A percentile compares a stretch with the other conserved stretches of the same genome.
Evolutionary conservation across 2,888 invertebrate genomes (phyloP).

Genomic region (Nomada ferruginata): DNA sequence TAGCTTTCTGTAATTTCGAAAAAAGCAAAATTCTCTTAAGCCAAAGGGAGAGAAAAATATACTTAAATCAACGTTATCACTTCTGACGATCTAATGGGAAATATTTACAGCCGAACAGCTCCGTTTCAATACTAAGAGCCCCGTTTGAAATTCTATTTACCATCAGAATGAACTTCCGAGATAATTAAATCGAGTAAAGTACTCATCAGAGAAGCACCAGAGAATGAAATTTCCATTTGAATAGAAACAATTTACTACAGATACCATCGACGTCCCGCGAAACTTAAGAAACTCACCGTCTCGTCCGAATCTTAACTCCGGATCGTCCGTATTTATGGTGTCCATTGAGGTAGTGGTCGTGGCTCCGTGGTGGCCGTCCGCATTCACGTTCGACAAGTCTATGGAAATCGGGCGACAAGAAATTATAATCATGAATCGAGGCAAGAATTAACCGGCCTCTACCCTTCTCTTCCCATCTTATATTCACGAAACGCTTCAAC

Average conservation of each 20-base stretch:
- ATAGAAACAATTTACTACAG: background rate
- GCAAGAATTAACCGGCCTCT: slow-evolving; percentile 16
- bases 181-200: background rate
- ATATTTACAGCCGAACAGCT: no score
- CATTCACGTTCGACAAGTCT: slow-evolving; percentile 70
- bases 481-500: slow-evolving; percentile 8
- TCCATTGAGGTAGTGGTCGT: slow-evolving; percentile 72
- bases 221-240: background rate
- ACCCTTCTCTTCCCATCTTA: background rate
- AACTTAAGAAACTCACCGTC: slow-evolving; percentile 59
- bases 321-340: slow-evolving; percentile 69
- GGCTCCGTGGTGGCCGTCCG: slow-evolving; percentile 64
- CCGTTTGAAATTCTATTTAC: no score
- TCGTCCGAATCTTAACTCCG: slow-evolving; percentile 65
- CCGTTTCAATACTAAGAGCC: background rate
- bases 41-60: background rate
- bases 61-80: background rate
- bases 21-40: background rate
- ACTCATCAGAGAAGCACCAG: background rate
- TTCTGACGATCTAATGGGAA: background rate
- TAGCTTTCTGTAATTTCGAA: slow-evolving; percentile 86
- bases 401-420: slow-evolving; percentile 15
- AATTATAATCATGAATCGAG: slow-evolving; percentile 29
- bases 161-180: background rate
- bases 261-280: background rate